Evolutionary conservation across 1,140 invertebrate genomes (phyloP).

Genomic region (Babylonia areolata): DNA sequence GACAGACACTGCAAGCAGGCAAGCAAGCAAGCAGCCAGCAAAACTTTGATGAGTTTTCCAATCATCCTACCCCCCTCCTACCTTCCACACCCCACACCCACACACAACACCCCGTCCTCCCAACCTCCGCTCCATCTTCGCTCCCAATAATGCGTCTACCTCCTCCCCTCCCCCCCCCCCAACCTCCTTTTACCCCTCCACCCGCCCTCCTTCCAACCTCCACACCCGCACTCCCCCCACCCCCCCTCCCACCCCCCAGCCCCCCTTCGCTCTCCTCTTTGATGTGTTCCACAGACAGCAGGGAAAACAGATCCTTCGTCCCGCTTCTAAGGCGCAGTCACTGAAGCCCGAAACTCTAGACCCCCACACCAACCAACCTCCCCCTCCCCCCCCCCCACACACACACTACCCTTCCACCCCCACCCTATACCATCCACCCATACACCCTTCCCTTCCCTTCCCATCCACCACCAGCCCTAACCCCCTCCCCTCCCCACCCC

Average conservation of each 20-base stretch:
- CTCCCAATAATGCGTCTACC: too few relatives aligned
- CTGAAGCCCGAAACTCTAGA: background rate
- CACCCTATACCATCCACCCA: background rate
- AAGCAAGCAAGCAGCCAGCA: too few relatives aligned
- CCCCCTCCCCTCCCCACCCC: too few relatives aligned
- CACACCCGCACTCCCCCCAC: too few relatives aligned
- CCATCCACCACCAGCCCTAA: too few relatives aligned
- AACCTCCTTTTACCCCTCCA: background rate
- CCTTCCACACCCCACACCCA: too few relatives aligned
- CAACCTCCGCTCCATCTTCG: too few relatives aligned
- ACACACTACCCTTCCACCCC: background rate
- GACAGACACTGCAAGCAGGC: too few relatives aligned
- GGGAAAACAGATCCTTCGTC: slow-evolving; percentile 14
- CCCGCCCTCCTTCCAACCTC: too few relatives aligned
- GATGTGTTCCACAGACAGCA: slow-evolving; percentile 19
- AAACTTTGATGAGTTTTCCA: slow-evolving; percentile 19
- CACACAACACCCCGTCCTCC: too few relatives aligned
- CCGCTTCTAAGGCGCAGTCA: background rate
- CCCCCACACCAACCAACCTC: background rate
- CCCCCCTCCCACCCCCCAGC: background rate
- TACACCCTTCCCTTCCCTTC: too few relatives aligned
- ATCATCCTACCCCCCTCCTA: background rate
- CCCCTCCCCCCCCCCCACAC: background rate
- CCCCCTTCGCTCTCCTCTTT: background rate
- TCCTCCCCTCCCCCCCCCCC: background rate